Evolutionary conservation across 2,113 vertebrate species (phyloP).

Genomic region (Corvus moneduloides): DNA sequence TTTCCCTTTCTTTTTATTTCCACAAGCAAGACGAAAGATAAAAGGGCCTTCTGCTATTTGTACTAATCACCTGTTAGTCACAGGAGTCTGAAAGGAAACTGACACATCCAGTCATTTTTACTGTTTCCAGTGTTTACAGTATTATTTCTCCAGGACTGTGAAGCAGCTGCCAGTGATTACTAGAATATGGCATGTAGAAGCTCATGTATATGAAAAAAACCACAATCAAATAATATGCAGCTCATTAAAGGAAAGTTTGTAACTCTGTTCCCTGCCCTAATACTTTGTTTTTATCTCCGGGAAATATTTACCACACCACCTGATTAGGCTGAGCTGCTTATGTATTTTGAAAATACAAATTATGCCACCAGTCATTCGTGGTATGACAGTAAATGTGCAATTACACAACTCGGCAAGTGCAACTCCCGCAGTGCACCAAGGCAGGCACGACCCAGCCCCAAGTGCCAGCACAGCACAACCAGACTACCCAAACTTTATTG

Average conservation of each 20-base stretch:
- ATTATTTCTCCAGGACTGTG: conserved; percentile 18
- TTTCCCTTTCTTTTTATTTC: neutral
- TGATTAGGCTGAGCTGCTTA: conserved; percentile 63
- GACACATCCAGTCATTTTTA: conserved; percentile 8
- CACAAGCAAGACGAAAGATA: neutral
- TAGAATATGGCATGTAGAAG: neutral
- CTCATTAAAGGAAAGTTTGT: conserved; percentile 44
- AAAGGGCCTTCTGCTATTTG: neutral
- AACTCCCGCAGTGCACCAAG: conserved; percentile 4
- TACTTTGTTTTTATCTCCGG: conserved; percentile 61
- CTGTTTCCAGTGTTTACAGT: conserved; percentile 13
- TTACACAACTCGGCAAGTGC: conserved; percentile 40
- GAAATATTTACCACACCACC: conserved; percentile 56
- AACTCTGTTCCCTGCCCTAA: conserved; percentile 45
- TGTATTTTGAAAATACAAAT: conserved; percentile 70
- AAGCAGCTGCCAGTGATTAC: conserved; percentile 43
- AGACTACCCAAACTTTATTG: neutral
- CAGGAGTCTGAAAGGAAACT: conserved; percentile 14
- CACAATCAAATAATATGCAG: conserved; percentile 13
- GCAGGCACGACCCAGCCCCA: neutral
- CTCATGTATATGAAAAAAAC: conserved; percentile 42
- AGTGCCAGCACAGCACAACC: neutral
- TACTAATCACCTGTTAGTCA: conserved; percentile 19
- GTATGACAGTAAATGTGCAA: conserved; percentile 50
- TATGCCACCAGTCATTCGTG: conserved; percentile 66